Evolutionary conservation across 2,113 vertebrate species (phyloP).

Genomic region (Melospiza melodia): DNA sequence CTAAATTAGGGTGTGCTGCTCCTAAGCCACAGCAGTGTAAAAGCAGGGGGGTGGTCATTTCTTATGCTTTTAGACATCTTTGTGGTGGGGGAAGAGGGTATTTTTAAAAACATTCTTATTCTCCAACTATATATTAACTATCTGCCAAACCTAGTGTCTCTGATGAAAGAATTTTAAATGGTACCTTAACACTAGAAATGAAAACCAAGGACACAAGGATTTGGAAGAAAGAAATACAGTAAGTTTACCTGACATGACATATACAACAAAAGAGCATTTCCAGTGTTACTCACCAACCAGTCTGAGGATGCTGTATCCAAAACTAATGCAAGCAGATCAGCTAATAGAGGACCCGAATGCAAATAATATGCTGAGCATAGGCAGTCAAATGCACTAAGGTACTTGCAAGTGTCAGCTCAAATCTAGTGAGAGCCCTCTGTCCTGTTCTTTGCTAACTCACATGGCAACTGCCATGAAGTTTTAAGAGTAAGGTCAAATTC

Average conservation of each 20-base stretch:
- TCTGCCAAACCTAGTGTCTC: not conserved
- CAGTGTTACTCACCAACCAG: not conserved
- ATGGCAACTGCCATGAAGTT: not conserved
- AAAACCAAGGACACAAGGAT: not conserved
- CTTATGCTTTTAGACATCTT: not conserved
- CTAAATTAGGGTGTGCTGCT: not conserved
- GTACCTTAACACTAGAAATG: not conserved
- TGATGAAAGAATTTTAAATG: not conserved
- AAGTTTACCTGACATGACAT: not conserved
- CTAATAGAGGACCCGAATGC: not conserved
- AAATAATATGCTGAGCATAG: not conserved
- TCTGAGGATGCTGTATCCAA: not conserved
- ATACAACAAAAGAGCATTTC: not conserved
- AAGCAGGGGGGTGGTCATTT: not conserved
- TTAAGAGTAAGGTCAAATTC: not conserved
- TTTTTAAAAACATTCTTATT: not conserved
- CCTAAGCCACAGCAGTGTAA: not conserved
- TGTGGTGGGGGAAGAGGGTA: fast-evolving
- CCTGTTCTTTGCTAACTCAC: not conserved
- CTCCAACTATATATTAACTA: not conserved
- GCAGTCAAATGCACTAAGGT: not conserved
- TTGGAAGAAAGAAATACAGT: not conserved
- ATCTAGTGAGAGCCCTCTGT: not conserved
- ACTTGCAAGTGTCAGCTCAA: not conserved
- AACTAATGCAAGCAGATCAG: not conserved